Percentiles rank a stretch among this genome's conserved stretches.
Conservation (phyloP, 2,888 invertebrate genomes). For the Quadriops clusia region DNA sequence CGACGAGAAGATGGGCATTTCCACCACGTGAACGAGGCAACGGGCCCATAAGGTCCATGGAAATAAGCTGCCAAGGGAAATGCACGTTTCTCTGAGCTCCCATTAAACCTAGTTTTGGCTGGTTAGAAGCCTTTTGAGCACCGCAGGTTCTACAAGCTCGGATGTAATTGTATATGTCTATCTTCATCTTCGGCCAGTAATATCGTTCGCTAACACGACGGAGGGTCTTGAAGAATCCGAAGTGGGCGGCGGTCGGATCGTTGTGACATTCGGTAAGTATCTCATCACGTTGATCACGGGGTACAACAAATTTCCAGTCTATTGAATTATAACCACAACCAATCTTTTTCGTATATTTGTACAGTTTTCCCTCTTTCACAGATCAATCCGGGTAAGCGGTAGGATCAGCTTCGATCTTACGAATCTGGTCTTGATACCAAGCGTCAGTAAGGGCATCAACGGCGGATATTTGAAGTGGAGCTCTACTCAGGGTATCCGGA, state of each 20-base stretch:
- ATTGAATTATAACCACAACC: no score
- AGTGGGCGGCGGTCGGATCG: constrained; percentile 15
- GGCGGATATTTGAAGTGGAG: no score
- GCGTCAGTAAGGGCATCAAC: no score
- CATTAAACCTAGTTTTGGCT: constrained; percentile 15
- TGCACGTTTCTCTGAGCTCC: constrained; percentile 13
- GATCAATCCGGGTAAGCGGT: constrained; percentile 12
- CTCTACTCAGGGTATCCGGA: no score
- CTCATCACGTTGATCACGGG: constrained; percentile 13
- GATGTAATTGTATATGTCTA: constrained; percentile 14
- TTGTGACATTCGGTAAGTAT: constrained; percentile 15
- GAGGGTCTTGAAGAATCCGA: constrained; percentile 18
- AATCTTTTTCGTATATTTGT: no score
- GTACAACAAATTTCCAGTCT: constrained; percentile 19
- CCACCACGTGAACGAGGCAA: constrained; percentile 14
- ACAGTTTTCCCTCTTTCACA: constrained; percentile 12
- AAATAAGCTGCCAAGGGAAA: constrained; percentile 16
- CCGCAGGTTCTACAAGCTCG: constrained; percentile 15
- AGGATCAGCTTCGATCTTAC: constrained; percentile 9
- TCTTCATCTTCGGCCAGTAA: constrained; percentile 17
- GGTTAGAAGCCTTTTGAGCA: constrained; percentile 15
- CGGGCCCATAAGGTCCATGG: constrained; percentile 16
- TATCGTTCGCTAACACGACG: constrained; percentile 12
- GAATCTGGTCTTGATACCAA: constrained; percentile 12
- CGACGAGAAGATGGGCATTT: constrained; percentile 12